Percentiles rank a stretch among this genome's conserved stretches.
phyloP scores from a whole-genome alignment of 2,888 invertebrate species.

The Leptopilina syphax region DNA sequence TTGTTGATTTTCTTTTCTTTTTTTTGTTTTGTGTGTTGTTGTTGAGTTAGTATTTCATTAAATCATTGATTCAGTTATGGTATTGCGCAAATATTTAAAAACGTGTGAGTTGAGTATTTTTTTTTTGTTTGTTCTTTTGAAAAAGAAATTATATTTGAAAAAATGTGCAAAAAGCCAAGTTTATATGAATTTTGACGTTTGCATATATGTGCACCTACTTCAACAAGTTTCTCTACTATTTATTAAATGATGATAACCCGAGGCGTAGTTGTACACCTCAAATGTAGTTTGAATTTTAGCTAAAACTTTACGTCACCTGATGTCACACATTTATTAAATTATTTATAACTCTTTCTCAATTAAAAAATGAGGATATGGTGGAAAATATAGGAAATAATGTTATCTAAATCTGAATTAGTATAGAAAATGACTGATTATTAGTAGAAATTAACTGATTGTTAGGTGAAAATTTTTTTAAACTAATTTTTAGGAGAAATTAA shows the following conservation, averaged over 20 bases:
- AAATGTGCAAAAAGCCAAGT: not conserved
- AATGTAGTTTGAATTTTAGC: slow-evolving; percentile 2
- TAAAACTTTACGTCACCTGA: not conserved
- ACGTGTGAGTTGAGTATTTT: no score
- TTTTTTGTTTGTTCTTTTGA: not conserved
- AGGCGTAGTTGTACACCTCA: not conserved
- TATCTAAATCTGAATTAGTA: no score
- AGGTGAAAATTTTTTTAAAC: no score
- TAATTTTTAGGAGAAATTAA: no score
- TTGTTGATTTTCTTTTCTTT: not conserved
- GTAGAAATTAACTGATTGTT: no score
- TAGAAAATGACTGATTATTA: no score
- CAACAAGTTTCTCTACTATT: not conserved
- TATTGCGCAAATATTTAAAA: no score
- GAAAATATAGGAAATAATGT: no score
- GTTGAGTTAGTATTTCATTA: not conserved
- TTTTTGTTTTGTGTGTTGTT: not conserved
- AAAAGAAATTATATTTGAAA: not conserved
- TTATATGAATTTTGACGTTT: not conserved
- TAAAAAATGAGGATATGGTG: not conserved
- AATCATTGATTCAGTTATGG: no score
- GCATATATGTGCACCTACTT: not conserved
- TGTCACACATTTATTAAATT: slow-evolving; percentile 13
- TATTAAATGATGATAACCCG: slow-evolving; percentile 26
- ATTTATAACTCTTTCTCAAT: not conserved